phyloP scores from a whole-genome alignment of 1,140 invertebrate genomes.

The Ceratitis capitata region DNA sequence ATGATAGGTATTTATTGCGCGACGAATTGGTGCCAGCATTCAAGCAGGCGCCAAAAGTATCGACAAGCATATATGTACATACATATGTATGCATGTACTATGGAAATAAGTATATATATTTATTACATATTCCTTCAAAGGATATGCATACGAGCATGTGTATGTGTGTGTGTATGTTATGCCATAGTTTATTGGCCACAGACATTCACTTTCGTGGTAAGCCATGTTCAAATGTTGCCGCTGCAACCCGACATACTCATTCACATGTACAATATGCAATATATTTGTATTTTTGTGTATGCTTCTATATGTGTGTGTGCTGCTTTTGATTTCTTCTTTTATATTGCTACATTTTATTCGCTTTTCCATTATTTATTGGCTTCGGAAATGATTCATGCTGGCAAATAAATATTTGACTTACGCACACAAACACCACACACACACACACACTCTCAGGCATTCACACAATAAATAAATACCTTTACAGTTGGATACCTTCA shows the following conservation, averaged over 20 bases:
- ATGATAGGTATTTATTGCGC: not conserved
- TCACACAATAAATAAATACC: not conserved
- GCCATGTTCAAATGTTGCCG: conserved; percentile 7
- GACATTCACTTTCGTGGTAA: conserved; percentile 1
- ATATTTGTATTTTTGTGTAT: not conserved
- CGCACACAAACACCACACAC: not conserved
- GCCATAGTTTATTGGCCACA: not conserved
- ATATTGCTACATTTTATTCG: conserved; percentile 3
- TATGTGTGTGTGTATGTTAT: not conserved
- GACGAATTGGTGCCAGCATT: conserved; percentile 6
- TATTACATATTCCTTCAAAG: too few species aligned
- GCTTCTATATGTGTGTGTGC: not conserved
- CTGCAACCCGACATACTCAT: not conserved
- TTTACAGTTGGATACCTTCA: not conserved
- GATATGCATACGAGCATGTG: too few species aligned
- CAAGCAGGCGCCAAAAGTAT: not conserved
- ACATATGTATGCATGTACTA: not conserved
- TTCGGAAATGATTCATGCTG: conserved; percentile 28
- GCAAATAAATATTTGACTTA: conserved; percentile 25
- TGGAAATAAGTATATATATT: not conserved
- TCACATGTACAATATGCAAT: not conserved
- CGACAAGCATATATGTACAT: not conserved
- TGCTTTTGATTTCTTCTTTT: not conserved
- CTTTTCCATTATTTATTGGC: conserved; percentile 14
- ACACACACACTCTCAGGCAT: not conserved